Percentiles rank a stretch among this genome's conserved stretches.
Evolutionary conservation across 2,888 invertebrate species (phyloP).

Genomic region (Mimumesa dahlbomi): DNA sequence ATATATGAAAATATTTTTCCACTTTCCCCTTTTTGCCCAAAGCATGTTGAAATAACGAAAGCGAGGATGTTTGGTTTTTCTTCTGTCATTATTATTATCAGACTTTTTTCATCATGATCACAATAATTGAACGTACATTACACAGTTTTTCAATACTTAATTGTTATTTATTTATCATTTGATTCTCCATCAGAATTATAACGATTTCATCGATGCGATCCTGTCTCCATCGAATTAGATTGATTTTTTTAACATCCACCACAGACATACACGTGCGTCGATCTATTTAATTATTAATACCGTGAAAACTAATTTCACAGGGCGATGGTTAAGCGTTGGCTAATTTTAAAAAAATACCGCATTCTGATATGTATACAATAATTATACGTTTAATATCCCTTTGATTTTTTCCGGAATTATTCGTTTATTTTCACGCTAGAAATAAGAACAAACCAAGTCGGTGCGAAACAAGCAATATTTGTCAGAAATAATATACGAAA

Average conservation of each 20-base stretch:
- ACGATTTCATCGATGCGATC: neutral
- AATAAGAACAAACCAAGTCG: too few species aligned
- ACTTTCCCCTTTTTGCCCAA: too few species aligned
- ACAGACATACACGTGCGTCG: neutral
- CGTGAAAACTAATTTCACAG: too few species aligned
- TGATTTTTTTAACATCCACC: neutral
- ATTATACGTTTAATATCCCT: too few species aligned
- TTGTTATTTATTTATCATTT: conserved; percentile 9
- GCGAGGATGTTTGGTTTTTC: neutral
- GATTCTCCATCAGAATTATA: neutral
- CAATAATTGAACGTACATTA: conserved; percentile 19
- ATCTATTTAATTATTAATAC: neutral
- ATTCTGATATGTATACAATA: too few species aligned
- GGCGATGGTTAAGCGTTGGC: too few species aligned
- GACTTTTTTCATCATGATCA: conserved; percentile 7
- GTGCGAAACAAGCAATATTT: too few species aligned
- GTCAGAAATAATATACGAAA: too few species aligned
- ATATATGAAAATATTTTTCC: too few species aligned
- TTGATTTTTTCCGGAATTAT: too few species aligned
- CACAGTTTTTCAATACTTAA: conserved; percentile 13
- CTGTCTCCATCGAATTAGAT: neutral
- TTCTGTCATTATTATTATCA: conserved; percentile 17
- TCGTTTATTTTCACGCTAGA: too few species aligned
- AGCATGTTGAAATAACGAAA: neutral
- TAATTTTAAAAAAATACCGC: too few species aligned